Evolutionary conservation across 2,113 vertebrate genomes (phyloP).

Genomic region (Bettongia penicillata): DNA sequence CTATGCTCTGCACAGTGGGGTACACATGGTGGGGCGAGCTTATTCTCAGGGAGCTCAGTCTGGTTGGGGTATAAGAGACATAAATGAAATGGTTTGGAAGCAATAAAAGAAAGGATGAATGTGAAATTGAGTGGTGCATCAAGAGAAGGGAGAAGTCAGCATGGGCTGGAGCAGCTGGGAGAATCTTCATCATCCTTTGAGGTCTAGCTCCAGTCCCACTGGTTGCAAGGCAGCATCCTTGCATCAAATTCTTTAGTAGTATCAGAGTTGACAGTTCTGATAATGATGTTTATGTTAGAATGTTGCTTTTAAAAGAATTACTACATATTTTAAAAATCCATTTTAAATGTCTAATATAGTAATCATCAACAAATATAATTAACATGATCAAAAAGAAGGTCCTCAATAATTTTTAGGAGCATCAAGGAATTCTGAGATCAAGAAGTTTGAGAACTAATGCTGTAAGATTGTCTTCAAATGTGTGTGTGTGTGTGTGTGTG

Average conservation of each 20-base stretch:
- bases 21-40: background rate
- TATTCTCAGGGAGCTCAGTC: background rate
- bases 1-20: background rate
- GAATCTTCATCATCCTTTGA: background rate
- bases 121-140: background rate
- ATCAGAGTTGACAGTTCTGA: background rate
- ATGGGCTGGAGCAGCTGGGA: background rate
- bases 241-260: background rate
- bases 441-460: background rate
- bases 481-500: too few relatives aligned
- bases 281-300: background rate
- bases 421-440: background rate
- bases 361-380: background rate
- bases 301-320: background rate
- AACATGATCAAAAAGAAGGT: background rate
- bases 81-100: background rate
- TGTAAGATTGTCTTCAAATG: background rate
- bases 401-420: background rate
- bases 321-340: background rate
- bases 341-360: background rate
- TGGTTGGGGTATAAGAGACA: background rate
- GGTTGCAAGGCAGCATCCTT: background rate
- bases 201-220: background rate
- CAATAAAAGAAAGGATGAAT: background rate
- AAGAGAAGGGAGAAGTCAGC: background rate